Evolutionary conservation across 2,797 vertebrate genomes (phyloP).

Genomic region (Austrolebias charrua): DNA sequence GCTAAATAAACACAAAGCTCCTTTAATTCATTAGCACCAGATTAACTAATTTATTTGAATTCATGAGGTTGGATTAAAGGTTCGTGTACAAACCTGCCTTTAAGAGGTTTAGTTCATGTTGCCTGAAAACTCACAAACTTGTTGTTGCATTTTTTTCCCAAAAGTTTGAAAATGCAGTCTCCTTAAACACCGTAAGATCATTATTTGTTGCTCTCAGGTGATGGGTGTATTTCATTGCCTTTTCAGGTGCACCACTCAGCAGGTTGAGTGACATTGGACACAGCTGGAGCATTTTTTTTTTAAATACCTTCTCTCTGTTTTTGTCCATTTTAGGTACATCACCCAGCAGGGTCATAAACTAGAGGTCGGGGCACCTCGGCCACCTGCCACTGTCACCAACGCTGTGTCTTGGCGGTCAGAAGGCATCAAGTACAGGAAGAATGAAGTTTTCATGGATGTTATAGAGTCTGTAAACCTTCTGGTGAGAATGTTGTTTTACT

Average conservation of each 20-base stretch:
- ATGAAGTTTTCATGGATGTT: conserved; percentile 87
- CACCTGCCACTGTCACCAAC: conserved; percentile 84
- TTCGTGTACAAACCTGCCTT: conserved; percentile 1
- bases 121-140: no score
- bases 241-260: conserved; percentile 9
- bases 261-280: conserved; percentile 19
- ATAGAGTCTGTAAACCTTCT: conserved; percentile 85
- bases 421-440: conserved; percentile 86
- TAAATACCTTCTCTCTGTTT: conserved; percentile 14
- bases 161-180: background rate
- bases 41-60: conserved; percentile 28
- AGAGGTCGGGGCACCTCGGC: conserved; percentile 81
- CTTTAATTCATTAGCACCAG: conserved; percentile 27
- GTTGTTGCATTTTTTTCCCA: conserved; percentile 1
- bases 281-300: background rate
- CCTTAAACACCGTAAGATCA: background rate
- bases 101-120: background rate
- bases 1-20: conserved; percentile 24
- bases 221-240: background rate
- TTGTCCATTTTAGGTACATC: conserved; percentile 78
- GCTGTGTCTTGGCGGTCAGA: conserved; percentile 86
- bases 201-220: conserved; percentile 8
- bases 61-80: conserved; percentile 22
- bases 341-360: conserved; percentile 85
- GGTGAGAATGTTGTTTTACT: conserved; percentile 63